Base-by-base conservation (phyloP, 2,888 invertebrate genomes). In the Seladonia tumulorum region DNA sequence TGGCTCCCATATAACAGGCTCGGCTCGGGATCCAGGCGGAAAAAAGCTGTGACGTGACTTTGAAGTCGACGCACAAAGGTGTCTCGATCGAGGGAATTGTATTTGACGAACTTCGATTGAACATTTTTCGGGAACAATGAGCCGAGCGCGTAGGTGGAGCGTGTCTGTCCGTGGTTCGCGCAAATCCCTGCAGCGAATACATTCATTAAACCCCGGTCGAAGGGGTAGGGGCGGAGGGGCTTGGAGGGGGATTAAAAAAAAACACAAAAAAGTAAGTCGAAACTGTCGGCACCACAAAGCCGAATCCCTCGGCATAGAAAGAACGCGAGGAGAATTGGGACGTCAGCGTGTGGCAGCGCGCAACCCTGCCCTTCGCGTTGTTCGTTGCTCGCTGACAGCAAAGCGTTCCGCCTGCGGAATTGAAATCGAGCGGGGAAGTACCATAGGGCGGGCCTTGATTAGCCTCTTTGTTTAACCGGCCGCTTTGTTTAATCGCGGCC, bases 401-500 rank as follows among this genome's bases (percentile, higher is more conserved):
- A 76, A 68, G 79, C 79, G 63, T 83, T 76, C 78, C 87, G 63
- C 18, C 82, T 72, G 66, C 72, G 84, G 83, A 85, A 89, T 88
- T 88, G 88, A 76, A 90, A 89, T 88, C 77, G 76, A 76, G 71
- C 76, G 63, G 76, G 81, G 53, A 53, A 81, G 35, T n/a, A 79
- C 72, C 18, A 45, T 53, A 68, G 82, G 81, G 78, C 74, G 82
- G 80, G 25, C 25, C 78, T 89, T 89, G 87, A 90, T 90, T 91
- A 89, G 91, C 84, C 83, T 79, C 88, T 89, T 90, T 89, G 90
- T 90, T 89, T 85, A 81, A 78, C 70, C 70, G 66, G 25, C 68
- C 79, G 81, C 81, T 82, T 89, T 86, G 85, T 86, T 86, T 86
- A 88, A 89, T 81, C 82, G 76, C 79, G 57, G 57, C 47, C 84